A percentile compares a stretch with the other conserved stretches of the same genome.
Evolutionary conservation across 2,888 invertebrate genomes (phyloP).

Genomic region (Cantharis nigra): DNA sequence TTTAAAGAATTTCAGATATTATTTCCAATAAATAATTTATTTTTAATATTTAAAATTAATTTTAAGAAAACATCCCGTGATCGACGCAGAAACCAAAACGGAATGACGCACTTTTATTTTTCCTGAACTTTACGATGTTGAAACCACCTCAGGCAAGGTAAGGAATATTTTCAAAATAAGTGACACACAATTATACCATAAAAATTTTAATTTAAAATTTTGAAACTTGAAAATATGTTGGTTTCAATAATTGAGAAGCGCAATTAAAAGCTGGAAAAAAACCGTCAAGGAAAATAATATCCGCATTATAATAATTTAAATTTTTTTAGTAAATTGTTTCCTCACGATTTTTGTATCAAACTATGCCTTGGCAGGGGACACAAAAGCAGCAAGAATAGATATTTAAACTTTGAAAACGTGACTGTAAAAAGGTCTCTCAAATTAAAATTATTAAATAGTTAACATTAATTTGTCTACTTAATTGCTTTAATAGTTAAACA

Average conservation of each 20-base stretch:
- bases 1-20: background rate
- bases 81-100: background rate
- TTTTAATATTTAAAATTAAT: background rate
- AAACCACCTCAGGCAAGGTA: background rate
- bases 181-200: background rate
- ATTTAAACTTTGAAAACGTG: conserved; percentile 1
- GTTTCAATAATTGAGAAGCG: background rate
- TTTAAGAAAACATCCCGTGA: background rate
- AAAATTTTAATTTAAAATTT: background rate
- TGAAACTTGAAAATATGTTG: background rate
- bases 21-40: background rate
- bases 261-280: background rate
- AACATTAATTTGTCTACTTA: background rate
- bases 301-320: background rate
- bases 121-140: background rate
- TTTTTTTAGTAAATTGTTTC: background rate
- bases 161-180: background rate
- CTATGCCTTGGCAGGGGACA: background rate
- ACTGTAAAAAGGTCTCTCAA: background rate
- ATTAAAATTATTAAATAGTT: background rate
- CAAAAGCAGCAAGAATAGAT: background rate
- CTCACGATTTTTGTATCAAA: background rate
- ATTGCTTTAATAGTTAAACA: background rate
- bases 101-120: background rate
- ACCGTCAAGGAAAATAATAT: background rate